Evolutionary conservation across 2,113 vertebrate species (phyloP), one percentile per base, ranked within the genome.

Genomic region (Junco hyemalis): DNA sequence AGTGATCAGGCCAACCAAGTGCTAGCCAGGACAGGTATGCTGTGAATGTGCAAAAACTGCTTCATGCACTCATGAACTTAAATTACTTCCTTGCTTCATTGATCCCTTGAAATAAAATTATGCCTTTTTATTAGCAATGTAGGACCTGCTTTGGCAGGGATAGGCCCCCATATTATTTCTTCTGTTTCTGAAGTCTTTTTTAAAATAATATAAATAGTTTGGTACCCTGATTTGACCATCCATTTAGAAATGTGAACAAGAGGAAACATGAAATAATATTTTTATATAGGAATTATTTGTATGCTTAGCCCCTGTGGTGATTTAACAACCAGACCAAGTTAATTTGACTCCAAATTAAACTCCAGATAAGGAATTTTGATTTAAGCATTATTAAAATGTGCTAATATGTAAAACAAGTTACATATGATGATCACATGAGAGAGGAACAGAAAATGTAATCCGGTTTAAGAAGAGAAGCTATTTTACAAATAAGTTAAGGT

Each of bases 1-100:
- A 99, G 98, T 22, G 98, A 99, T 53, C 99, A 99, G 90, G 99
- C 99, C 93, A 99, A 98, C 95, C 98, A 99, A 69, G 97, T 97
- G 18, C 98, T 99, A 50, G 98, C 98, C 79, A 98, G 97, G 98
- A 97, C 98, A 98, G 99, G 99, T 99, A 96, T 14, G 80, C 16
- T 51, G 21, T 9, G 40, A 12, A 35, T 40, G 35, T 31, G n/a
- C 26, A 24, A 69, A 21, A 89, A 54, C n/a, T 61, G 53, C 40
- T 45, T 31, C 21, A 2, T 14, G 44, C 63, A 3, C 81, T 77
- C 18, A 13, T 77, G 35, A 80, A n/a, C 35, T 70, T 48, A 9
- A 2, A 13, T 15, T 38, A 12, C 44, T 6, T 19, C 80, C 35
- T 79, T 93, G 13, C 47, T 60, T 88, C 25, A 24, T 4, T 59